Conservation (phyloP, 2,888 invertebrate genomes). For the Panzeria rudis region DNA sequence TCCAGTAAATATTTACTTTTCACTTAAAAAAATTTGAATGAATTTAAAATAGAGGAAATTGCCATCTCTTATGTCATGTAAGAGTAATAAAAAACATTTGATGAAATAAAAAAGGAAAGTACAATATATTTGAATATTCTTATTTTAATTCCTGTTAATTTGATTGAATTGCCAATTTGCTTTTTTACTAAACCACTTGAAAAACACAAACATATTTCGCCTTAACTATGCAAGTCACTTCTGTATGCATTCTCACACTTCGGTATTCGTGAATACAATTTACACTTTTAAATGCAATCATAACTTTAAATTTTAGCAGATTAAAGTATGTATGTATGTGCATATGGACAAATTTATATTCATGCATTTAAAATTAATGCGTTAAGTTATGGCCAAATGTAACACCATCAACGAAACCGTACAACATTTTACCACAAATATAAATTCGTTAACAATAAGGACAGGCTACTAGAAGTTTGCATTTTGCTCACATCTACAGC, state of each 20-base stretch:
- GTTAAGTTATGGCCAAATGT: conserved; percentile 69
- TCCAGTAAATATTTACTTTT: conserved; percentile 12
- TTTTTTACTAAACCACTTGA: background rate
- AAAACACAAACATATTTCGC: background rate
- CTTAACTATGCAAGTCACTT: background rate
- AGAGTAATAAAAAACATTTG: background rate
- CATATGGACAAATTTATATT: conserved; percentile 2
- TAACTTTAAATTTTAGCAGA: conserved; percentile 26
- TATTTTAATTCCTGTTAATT: background rate
- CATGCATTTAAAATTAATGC: conserved; percentile 66
- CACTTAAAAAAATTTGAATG: background rate
- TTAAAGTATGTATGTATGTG: background rate
- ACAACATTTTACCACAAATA: conserved; percentile 58
- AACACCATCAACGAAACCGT: conserved; percentile 63
- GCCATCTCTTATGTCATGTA: background rate
- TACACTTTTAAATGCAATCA: conserved; percentile 17
- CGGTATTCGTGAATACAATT: background rate
- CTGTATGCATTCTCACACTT: background rate
- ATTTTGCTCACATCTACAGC: background rate
- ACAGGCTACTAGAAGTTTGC: conserved; percentile 38
- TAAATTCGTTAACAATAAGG: conserved; percentile 59
- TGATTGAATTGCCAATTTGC: background rate
- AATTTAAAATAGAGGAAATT: background rate
- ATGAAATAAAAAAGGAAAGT: background rate
- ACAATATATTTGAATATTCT: background rate